Base-by-base conservation (phyloP, 2,113 vertebrate species). In the Scolopax mira region DNA sequence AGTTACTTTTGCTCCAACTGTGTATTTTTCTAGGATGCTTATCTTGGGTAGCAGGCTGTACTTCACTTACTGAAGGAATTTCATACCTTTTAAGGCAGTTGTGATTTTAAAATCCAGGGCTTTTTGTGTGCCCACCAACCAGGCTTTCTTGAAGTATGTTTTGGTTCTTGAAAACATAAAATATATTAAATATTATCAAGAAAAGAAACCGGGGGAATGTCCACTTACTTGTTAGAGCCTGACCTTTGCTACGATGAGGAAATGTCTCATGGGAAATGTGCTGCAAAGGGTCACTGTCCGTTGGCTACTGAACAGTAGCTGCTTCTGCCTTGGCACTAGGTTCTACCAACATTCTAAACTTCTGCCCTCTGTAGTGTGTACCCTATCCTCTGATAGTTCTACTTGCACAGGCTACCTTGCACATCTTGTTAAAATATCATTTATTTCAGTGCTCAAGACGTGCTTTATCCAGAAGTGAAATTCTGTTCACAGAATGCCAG, bases 111-210 rank as follows among this genome's bases (percentile, higher is more conserved):
- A 91, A 51, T 60, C 12, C 35, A 77, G 41, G 33, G 10, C 13
- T 64, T 5, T 3, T 3, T 3, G 2, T 31, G 18, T 35, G 21
- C 1, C 27, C 1, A 5, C 0, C 3, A 6, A 3, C 25, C 22
- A 4, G 11, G 22, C 13, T 30, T 60, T 79, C 52, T 42, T 65
- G 12, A 70, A 58, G 27, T 72, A n/a, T 0, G 1, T 61, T 84
- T 80, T 73, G 10, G 7, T 48, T 79, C 39, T 80, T 44, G 64
- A 39, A 92, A 84, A 3, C 7, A 25, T n/a, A 64, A 79, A 60
- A 35, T 51, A 10, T 7, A 8, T 12, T 79, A 37, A 77, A 46
- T 79, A 18, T 9, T 1, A 18, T 52, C 18, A 54, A 52, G 49
- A 35, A 66, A 49, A 78, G 16, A 3, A 5, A 7, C 23, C 33